Evolutionary conservation across 2,888 invertebrate species (phyloP), one percentile per base, ranked within the genome.

Genomic region (Heliconius aoede): DNA sequence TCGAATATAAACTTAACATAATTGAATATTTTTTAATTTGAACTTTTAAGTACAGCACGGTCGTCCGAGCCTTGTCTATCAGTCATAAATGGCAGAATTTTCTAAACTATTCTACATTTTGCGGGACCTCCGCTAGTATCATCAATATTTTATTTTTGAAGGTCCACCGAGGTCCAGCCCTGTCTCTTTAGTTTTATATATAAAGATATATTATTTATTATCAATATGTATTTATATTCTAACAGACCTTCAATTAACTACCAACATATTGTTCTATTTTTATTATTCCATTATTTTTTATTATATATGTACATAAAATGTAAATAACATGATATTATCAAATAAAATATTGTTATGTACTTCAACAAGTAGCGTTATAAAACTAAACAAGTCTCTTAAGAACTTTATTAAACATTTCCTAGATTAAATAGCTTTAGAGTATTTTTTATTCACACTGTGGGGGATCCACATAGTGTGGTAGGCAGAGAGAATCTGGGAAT

Each of bases 281-380:
- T 62, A 62, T 62, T 62, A 30, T 30, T 46, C 46, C 21, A 18
- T 21, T n/a, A 46, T 46, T 18, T n/a, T n/a, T n/a, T n/a, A n/a
- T n/a, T 7, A 46, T 21, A 21, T 46, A 46, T 30, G 18, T n/a
- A n/a, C 62, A 21, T 62, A 32, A 28, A 58, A 72, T 78, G 58
- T 32, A 55, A 46, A 72, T 64, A 60, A 7, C 8, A 67, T 26
- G 46, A 67, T 67, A 8, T 40, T 46, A 40, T 67, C 26, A 67
- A 40, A 67, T 67, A 67, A 67, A 67, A 46, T 46, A 46, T 18
- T 0, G 58, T 58, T 58, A 58, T 13, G 28, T n/a, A 46, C 67
- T 67, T 26, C 26, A 67, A 18, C 58, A 26, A 64, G 64, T 32
- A 64, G 30, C n/a, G 32, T n/a, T 64, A 32, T 64, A n/a, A 64